Conservation (phyloP, 2,888 invertebrate species). For the Invenusta paracnida region DNA sequence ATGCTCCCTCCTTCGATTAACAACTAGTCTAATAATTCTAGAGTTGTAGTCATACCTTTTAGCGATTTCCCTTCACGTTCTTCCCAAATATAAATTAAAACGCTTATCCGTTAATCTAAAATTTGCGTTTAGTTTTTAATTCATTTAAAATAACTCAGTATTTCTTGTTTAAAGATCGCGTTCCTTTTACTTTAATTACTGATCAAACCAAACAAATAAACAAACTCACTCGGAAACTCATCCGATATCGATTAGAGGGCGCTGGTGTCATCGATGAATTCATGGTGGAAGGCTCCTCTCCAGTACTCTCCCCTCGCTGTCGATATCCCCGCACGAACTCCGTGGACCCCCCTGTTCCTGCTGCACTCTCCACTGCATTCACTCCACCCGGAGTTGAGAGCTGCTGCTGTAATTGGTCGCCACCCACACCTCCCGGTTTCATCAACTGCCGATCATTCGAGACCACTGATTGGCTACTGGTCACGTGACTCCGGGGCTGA, state of each 20-base stretch:
- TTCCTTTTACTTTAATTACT: no score
- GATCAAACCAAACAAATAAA: no score
- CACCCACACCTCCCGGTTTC: background rate
- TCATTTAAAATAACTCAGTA: no score
- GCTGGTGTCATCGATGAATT: background rate
- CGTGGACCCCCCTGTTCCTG: background rate
- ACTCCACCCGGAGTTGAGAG: background rate
- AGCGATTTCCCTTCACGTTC: no score
- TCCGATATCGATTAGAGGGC: background rate
- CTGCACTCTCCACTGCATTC: background rate
- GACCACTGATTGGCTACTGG: background rate
- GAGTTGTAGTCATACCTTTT: no score
- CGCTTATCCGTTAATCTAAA: no score
- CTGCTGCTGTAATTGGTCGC: background rate
- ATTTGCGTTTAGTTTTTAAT: no score
- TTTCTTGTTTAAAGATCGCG: no score
- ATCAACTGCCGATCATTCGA: background rate
- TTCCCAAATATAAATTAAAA: no score
- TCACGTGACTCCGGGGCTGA: background rate
- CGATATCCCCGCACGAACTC: conserved; percentile 1
- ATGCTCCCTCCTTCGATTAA: no score
- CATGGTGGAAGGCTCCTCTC: background rate
- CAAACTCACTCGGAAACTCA: background rate
- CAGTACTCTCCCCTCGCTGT: background rate
- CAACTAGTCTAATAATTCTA: no score